phyloP scores from a whole-genome alignment of 1,140 invertebrate genomes.

The Pentalonia nigronervosa region DNA sequence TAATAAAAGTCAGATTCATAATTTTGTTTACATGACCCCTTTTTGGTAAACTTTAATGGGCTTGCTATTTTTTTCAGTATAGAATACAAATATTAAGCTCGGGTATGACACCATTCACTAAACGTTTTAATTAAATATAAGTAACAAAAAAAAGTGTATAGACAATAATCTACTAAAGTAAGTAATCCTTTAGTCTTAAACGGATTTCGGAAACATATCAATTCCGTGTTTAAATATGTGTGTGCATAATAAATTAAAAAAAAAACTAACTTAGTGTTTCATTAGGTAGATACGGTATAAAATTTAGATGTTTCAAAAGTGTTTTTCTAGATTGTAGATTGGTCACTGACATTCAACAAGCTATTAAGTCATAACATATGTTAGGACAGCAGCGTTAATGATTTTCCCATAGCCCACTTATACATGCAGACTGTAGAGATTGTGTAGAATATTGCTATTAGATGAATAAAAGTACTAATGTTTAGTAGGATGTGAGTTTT shows the following conservation, averaged over 20 bases:
- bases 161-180: not conserved
- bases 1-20: not conserved
- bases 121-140: constrained; percentile 29
- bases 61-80: not conserved
- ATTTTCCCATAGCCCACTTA: not conserved
- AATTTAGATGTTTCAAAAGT: not conserved
- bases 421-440: not conserved
- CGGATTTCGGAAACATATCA: not conserved
- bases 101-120: not conserved
- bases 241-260: no score
- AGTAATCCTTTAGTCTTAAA: not conserved
- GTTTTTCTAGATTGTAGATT: not conserved
- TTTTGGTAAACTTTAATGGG: not conserved
- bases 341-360: not conserved
- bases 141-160: not conserved
- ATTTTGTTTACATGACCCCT: not conserved
- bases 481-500: not conserved
- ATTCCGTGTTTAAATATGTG: not conserved
- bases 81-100: not conserved
- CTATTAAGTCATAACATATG: not conserved
- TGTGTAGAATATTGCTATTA: not conserved
- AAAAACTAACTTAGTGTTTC: not conserved
- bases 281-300: not conserved
- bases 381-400: not conserved
- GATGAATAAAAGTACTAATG: not conserved